Conservation (phyloP, 1,140 invertebrate genomes). For the Drosophila grimshawi region DNA sequence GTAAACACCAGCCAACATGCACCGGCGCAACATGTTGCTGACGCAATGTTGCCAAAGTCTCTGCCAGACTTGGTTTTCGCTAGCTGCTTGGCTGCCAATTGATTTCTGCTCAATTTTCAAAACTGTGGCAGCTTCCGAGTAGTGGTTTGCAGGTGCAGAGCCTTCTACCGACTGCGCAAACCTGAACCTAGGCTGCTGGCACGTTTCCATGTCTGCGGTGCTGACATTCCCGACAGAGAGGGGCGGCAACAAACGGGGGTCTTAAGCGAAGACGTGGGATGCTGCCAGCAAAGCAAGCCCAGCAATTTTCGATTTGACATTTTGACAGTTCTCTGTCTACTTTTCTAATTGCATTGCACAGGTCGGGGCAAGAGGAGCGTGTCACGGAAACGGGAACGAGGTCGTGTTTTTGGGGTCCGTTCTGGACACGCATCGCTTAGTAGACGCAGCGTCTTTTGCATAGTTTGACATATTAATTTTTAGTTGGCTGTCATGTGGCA, state of each 20-base stretch:
- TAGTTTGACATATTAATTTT: constrained; percentile 81
- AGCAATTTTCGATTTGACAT: constrained; percentile 79
- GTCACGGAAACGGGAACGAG: background rate
- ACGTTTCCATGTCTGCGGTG: constrained; percentile 34
- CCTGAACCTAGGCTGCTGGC: constrained; percentile 32
- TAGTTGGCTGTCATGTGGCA: constrained; percentile 54
- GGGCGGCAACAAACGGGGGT: background rate
- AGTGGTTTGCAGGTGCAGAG: constrained; percentile 12
- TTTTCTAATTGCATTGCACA: constrained; percentile 64
- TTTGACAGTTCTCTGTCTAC: constrained; percentile 68
- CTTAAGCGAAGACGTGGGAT: background rate
- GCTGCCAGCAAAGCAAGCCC: constrained; percentile 33
- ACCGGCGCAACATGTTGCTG: constrained; percentile 25
- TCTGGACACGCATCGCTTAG: constrained; percentile 60
- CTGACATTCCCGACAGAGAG: constrained; percentile 40
- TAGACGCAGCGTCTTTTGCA: constrained; percentile 40
- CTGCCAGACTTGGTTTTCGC: constrained; percentile 3
- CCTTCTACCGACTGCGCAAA: constrained; percentile 9
- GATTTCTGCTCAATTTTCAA: constrained; percentile 25
- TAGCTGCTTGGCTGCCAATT: constrained; percentile 17
- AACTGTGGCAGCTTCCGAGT: constrained; percentile 5
- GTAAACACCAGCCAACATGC: constrained; percentile 27
- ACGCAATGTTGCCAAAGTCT: constrained; percentile 41
- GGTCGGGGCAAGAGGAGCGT: background rate
- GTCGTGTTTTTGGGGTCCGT: constrained; percentile 45